Percentiles rank a stretch among this genome's conserved stretches.
These are phyloP conservation scores for Holothuria glaberrima DNA, from an alignment of 35 echinoderm and acorn worm species.

Conservation along the genomic window DNA sequence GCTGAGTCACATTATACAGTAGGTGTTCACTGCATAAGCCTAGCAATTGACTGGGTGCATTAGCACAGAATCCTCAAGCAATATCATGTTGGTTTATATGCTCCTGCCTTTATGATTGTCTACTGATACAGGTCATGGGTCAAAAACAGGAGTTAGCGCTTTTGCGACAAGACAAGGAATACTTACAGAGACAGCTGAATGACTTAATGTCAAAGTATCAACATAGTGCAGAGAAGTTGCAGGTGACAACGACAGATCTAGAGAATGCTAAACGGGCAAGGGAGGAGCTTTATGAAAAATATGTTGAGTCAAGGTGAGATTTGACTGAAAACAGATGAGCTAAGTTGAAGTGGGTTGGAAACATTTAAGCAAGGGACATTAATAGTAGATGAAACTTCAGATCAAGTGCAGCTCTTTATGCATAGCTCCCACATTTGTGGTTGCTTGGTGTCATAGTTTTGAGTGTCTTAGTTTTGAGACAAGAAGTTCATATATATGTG, in stretches of 20 bases:
- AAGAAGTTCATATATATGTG: too few species aligned
- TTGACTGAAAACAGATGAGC: too few species aligned
- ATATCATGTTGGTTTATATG: not conserved
- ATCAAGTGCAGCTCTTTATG: too few species aligned
- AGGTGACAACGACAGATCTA: constrained; percentile 48
- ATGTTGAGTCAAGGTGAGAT: constrained; percentile 88
- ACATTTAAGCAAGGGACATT: not conserved
- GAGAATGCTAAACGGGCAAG: constrained; percentile 86
- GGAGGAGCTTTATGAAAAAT: constrained; percentile 99
- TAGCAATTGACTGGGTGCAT: too few species aligned
- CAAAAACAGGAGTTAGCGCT: constrained; percentile 81
- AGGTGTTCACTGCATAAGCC: too few species aligned
- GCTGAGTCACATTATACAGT: too few species aligned
- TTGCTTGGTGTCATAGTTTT: too few species aligned
- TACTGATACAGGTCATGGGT: constrained; percentile 64
- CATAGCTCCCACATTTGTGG: too few species aligned
- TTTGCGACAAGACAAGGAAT: constrained; percentile 89
- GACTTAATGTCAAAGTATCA: constrained; percentile 73
- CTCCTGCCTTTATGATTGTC: not conserved
- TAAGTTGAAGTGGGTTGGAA: too few species aligned
- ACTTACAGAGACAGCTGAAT: constrained; percentile 75
- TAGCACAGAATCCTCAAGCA: not conserved
- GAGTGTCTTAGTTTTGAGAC: too few species aligned
- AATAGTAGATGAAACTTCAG: not conserved
- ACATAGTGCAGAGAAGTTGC: constrained; percentile 73